phyloP scores from a whole-genome alignment of 2,797 vertebrate genomes.

The Euphonia xanthogaster region DNA sequence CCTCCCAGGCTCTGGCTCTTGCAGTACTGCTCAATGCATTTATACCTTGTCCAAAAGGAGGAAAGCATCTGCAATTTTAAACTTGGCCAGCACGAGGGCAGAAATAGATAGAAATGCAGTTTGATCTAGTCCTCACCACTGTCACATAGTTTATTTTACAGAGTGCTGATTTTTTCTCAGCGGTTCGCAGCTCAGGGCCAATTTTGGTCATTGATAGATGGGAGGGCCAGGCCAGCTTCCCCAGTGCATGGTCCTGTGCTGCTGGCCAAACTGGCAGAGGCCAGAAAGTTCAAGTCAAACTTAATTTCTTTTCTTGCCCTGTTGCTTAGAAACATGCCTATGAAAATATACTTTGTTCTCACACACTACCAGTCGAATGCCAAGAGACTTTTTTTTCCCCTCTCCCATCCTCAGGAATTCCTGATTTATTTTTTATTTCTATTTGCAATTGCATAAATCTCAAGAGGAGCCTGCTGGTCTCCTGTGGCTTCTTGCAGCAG shows the following conservation, averaged over 20 bases:
- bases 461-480: neutral
- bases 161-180: slow-evolving; percentile 44
- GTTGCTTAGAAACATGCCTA: slow-evolving; percentile 74
- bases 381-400: slow-evolving; percentile 43
- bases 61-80: slow-evolving; percentile 22
- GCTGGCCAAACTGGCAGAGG: slow-evolving; percentile 67
- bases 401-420: slow-evolving; percentile 64
- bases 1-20: neutral
- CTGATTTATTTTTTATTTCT: slow-evolving; percentile 58
- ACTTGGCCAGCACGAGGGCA: neutral
- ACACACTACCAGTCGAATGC: slow-evolving; percentile 52
- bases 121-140: slow-evolving; percentile 1
- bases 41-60: neutral
- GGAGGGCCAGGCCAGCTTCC: slow-evolving; percentile 42
- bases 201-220: slow-evolving; percentile 64
- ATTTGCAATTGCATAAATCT: slow-evolving; percentile 7
- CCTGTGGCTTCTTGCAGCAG: neutral
- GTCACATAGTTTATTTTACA: slow-evolving; percentile 42
- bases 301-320: slow-evolving; percentile 60
- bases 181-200: slow-evolving; percentile 21
- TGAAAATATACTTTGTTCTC: slow-evolving; percentile 74
- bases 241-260: neutral
- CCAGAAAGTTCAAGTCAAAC: slow-evolving; percentile 70
- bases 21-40: neutral
- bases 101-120: slow-evolving; percentile 43